Evolutionary conservation across 2,797 vertebrate species (phyloP), one percentile per base, ranked within the genome.

Genomic region (Zenarchopterus dispar): DNA sequence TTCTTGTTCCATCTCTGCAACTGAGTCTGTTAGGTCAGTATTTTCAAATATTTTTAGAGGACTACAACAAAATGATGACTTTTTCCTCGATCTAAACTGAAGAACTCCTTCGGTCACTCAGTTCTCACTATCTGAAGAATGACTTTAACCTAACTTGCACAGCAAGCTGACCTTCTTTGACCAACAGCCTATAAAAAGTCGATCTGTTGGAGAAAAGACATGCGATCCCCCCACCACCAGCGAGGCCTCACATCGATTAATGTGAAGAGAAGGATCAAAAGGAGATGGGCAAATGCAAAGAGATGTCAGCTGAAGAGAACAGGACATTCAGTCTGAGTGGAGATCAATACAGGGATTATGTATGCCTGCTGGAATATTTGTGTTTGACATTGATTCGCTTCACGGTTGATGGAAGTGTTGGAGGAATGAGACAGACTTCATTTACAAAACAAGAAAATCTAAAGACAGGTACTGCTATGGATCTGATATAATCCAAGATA

Each of bases 351-450:
- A 1, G 16, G 56, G 58, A 73, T 67, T 56, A 56, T 52, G 23
- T 28, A 31, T 16, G 64, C 43, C 65, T 70, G 69, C 61, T 70
- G 69, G 68, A 67, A 70, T 56, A 62, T 56, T 59, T 58, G 62
- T 45, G 65, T 42, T 18, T 45, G 70, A 73, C 73, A 63, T 7
- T 26, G 69, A 70, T 62, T 19, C 23, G 9, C n/a, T 70, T 69
- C 26, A 45, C 15, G 22, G 62, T 19, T 65, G 77, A 70, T 56
- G 19, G 73, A 76, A 44, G 65, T 50, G n/a, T 24, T 31, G 57
- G 16, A 28, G 45, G 8, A 6, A 69, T 31, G 45, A 70, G 45
- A 52, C 51, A 2, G 6, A n/a, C 26, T 51, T 33, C 1, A 46
- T 53, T 60, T 54, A 39, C 18, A 16, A 63, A 56, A 48, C 21